Percentiles rank a stretch among this genome's conserved stretches.
Conservation (phyloP, 2,888 invertebrate genomes). For the Aspidiotus rigidus region DNA sequence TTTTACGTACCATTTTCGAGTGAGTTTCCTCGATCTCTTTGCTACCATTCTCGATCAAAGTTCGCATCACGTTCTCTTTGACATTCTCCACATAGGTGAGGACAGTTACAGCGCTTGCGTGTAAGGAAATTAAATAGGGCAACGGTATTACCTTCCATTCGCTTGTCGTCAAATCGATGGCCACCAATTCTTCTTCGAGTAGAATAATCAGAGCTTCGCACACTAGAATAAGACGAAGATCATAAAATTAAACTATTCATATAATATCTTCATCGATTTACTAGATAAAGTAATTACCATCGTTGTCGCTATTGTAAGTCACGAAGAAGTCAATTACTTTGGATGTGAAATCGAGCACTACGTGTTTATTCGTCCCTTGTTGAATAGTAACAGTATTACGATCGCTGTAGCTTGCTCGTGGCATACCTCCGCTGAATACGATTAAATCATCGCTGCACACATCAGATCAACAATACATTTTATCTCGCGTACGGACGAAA, state of each 20-base stretch:
- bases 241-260: too few species aligned
- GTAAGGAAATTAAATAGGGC: conserved; percentile 82
- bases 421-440: conserved; percentile 85
- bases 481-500: not conserved
- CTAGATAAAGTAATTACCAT: conserved; percentile 34
- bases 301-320: conserved; percentile 37
- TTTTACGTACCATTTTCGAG: conserved; percentile 49
- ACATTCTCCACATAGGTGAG: conserved; percentile 53
- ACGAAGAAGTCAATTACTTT: conserved; percentile 64
- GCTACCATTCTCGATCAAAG: conserved; percentile 49
- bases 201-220: conserved; percentile 60
- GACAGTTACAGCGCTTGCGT: conserved; percentile 76
- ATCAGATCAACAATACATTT: conserved; percentile 14
- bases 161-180: conserved; percentile 73
- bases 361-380: conserved; percentile 58
- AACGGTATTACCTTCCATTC: conserved; percentile 77
- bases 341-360: conserved; percentile 92
- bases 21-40: conserved; percentile 58
- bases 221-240: conserved; percentile 26
- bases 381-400: conserved; percentile 83
- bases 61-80: conserved; percentile 53
- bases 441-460: conserved; percentile 50
- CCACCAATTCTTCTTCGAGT: conserved; percentile 90
- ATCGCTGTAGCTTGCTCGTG: conserved; percentile 85
- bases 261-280: too few species aligned